Evolutionary conservation across 23 tunicate species (phyloP), one percentile per base, ranked within the genome.

Genomic region (Ascidia mentula): DNA sequence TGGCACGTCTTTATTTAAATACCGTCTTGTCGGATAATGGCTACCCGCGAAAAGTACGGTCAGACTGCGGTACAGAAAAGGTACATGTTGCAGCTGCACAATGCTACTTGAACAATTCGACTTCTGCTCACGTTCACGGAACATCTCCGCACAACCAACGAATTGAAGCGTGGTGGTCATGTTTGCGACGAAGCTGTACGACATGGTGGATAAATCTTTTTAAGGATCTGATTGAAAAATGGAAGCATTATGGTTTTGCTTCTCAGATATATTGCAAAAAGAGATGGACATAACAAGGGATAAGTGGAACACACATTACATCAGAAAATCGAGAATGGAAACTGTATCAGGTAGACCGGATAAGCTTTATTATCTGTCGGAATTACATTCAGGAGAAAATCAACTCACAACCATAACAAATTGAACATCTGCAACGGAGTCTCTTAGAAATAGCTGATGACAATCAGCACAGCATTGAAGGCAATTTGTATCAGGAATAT

Each of bases 81-180:
- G 78, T 28, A 34, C 78, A 18, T 38, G 46, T 74, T 7, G 78
- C 78, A 74, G 15, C 78, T 37, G 46, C 46, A 6, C 78, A 74
- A 32, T 37, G 78, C 24, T 74, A 37, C 28, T 39, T 74, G 22
- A 74, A 18, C 12, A 74, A 74, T 74, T 28, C 22, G 24, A 28
- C 46, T 1, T 5, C 46, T 36, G 46, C 78, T 18, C 78, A 74
- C 28, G 38, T 74, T 6, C 38, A 74, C 28, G 78, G 78, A 37
- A 74, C 78, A 36, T 74, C 78, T 31, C 78, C 78, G 32, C 78
- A 74, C 28, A 74, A 74, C 38, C 53, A 74, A 74, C 38, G 78
- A 20, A 74, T 74, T 28, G 78, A 74, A 74, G 78, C 78, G 18
- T 74, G 78, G 78, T 74, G 78, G 78, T 74, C 78, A 36, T 74